These are phyloP conservation scores for Trididemnum clinides DNA, from an alignment of 23 tunicate species.

Conservation along the genomic window DNA sequence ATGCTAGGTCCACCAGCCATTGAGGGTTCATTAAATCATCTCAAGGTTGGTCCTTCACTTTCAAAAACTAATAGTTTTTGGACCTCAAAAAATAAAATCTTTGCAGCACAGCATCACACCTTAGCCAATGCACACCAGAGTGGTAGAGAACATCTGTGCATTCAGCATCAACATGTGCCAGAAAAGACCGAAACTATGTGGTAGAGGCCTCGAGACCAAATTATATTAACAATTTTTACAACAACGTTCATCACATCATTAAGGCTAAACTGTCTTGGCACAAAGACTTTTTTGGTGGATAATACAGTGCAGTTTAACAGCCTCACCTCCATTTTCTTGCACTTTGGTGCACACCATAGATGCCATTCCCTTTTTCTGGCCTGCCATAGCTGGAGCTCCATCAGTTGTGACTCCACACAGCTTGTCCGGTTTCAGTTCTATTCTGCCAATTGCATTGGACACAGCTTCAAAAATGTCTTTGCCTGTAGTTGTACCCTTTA, in stretches of 20 bases:
- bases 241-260: neutral
- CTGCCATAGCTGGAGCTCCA: conserved; percentile 13
- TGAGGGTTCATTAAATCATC: neutral
- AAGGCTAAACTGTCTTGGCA: neutral
- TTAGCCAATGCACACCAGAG: neutral
- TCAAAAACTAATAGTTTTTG: neutral
- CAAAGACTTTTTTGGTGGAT: neutral
- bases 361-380: neutral
- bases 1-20: conserved; percentile 9
- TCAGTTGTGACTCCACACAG: too few relatives aligned
- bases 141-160: neutral
- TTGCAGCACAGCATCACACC: neutral
- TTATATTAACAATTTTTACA: conserved; percentile 16
- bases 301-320: neutral
- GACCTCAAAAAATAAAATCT: too few relatives aligned
- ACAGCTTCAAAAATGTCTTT: too few relatives aligned
- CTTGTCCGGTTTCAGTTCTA: neutral
- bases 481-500: neutral
- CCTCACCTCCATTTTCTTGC: too few relatives aligned
- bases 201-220: neutral
- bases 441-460: neutral
- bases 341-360: conserved; percentile 2
- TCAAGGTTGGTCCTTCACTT: neutral
- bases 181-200: neutral
- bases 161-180: neutral